phyloP scores from a whole-genome alignment of 2,888 invertebrate species.

The Melinaea marsaeus region DNA sequence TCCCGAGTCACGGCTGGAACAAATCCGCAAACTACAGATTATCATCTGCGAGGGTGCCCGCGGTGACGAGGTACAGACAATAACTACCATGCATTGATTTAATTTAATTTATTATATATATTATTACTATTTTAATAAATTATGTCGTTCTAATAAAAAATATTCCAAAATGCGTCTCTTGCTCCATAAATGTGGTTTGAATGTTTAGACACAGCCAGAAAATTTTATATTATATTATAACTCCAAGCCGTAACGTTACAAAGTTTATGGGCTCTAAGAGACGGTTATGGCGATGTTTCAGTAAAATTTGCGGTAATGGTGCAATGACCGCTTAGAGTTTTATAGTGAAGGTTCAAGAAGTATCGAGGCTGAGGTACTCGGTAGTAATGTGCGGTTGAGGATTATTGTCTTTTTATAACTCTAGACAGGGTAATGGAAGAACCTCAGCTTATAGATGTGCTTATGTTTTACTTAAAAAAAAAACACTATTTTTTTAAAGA shows the following conservation, averaged over 20 bases:
- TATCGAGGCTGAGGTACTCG: not conserved
- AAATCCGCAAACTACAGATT: conserved; percentile 1
- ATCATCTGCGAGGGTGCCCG: not conserved
- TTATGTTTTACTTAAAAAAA: not conserved
- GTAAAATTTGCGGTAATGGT: conserved; percentile 9
- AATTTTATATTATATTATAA: not conserved
- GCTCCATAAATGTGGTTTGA: too few relatives aligned
- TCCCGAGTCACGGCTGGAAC: not conserved
- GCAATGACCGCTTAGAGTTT: conserved; percentile 12
- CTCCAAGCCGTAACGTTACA: not conserved
- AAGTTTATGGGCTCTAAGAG: not conserved
- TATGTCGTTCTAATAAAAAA: too few relatives aligned
- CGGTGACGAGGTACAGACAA: not conserved
- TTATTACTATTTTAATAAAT: too few relatives aligned
- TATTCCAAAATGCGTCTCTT: too few relatives aligned
- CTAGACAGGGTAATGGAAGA: not conserved
- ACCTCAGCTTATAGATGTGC: not conserved
- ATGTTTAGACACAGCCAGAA: not conserved
- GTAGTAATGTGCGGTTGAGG: conserved; percentile 14
- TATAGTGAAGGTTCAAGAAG: conserved; percentile 9
- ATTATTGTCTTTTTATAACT: conserved; percentile 1
- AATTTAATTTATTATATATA: too few relatives aligned
- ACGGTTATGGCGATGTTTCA: not conserved
- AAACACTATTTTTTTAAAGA: too few relatives aligned
- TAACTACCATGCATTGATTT: not conserved